A percentile compares a stretch with the other conserved stretches of the same genome.
These are phyloP conservation scores for Strigamia transsilvanica DNA, from an alignment of 2,888 invertebrate genomes.

Conservation along the genomic window DNA sequence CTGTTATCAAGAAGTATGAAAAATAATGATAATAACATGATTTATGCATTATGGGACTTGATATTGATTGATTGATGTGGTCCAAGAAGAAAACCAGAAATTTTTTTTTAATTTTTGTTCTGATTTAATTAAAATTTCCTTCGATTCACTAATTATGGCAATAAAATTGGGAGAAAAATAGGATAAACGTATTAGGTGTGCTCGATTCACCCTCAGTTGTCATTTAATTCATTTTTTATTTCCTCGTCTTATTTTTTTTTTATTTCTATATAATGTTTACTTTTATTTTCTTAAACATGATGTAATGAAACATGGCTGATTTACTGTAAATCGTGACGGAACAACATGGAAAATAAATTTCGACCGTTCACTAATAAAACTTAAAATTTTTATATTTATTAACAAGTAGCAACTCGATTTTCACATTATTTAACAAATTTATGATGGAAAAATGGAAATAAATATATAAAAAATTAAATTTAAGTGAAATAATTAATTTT, in stretches of 20 bases:
- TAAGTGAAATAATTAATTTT: too few relatives aligned
- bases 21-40: too few relatives aligned
- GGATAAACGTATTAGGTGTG: constrained; percentile 10
- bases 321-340: not conserved
- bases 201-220: not conserved
- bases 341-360: too few relatives aligned
- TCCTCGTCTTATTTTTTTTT: not conserved
- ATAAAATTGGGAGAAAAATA: not conserved
- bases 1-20: too few relatives aligned
- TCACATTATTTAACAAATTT: too few relatives aligned
- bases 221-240: not conserved
- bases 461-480: too few relatives aligned
- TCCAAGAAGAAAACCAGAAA: not conserved
- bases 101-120: not conserved
- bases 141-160: not conserved
- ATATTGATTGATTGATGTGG: constrained; percentile 26
- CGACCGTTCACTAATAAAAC: too few relatives aligned
- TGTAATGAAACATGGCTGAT: not conserved
- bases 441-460: too few relatives aligned
- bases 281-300: not conserved
- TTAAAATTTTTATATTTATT: too few relatives aligned
- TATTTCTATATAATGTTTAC: not conserved
- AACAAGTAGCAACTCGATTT: too few relatives aligned
- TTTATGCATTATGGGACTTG: not conserved
- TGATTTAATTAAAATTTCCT: not conserved